These are phyloP conservation scores for Arnoldichthys spilopterus DNA, from an alignment of 2,797 vertebrate species.

Conservation along the genomic window DNA sequence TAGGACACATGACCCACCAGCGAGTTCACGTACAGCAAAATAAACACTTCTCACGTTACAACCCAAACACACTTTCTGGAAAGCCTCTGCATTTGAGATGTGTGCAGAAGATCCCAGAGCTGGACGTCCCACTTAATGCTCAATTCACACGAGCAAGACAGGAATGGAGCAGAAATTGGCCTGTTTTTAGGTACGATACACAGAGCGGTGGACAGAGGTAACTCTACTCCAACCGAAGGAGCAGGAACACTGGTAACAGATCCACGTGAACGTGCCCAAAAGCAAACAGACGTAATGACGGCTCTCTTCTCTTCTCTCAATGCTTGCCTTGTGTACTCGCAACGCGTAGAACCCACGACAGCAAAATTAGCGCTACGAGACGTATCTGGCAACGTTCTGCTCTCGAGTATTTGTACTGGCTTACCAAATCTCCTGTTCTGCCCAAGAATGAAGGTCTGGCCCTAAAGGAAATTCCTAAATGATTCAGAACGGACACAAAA, in stretches of 20 bases:
- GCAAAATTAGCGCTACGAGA: slow-evolving; percentile 29
- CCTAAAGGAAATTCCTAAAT: slow-evolving; percentile 68
- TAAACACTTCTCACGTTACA: slow-evolving; percentile 38
- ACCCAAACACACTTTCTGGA: slow-evolving; percentile 26
- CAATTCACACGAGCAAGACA: neutral
- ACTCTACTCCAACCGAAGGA: neutral
- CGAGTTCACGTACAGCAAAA: slow-evolving; percentile 38
- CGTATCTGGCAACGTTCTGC: slow-evolving; percentile 57
- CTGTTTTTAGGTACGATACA: neutral
- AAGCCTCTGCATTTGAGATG: slow-evolving; percentile 28
- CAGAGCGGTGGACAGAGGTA: neutral
- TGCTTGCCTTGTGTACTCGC: neutral
- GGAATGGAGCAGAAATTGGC: neutral
- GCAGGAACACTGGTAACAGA: neutral
- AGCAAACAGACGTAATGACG: slow-evolving; percentile 19
- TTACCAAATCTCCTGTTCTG: slow-evolving; percentile 64
- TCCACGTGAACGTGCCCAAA: slow-evolving; percentile 12
- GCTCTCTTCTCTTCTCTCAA: neutral
- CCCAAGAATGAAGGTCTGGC: slow-evolving; percentile 60
- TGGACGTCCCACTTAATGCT: slow-evolving; percentile 3
- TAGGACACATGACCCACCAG: neutral
- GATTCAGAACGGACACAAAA: slow-evolving; percentile 69
- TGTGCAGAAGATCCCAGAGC: slow-evolving; percentile 21
- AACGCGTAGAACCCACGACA: neutral
- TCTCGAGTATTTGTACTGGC: slow-evolving; percentile 64